Conservation (phyloP, 37 sponge, comb jelly and placozoan genomes). For the Chondrilla cf. caribensis region DNA sequence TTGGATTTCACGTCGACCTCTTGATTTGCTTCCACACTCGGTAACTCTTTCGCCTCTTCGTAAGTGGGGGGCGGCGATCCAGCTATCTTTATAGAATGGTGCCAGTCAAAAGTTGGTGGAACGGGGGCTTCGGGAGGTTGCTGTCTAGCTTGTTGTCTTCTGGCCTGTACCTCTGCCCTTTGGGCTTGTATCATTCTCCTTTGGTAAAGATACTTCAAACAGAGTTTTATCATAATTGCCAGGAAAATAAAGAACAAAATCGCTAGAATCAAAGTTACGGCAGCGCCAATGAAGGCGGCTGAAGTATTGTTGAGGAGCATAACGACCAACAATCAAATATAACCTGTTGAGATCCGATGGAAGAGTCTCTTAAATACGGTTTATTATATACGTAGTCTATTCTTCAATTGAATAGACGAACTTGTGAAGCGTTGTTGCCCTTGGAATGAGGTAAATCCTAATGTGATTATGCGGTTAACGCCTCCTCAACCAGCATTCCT, state of each 20-base stretch:
- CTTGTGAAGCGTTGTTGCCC: too few relatives aligned
- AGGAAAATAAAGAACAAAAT: conserved; percentile 74
- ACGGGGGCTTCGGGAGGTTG: conserved; percentile 35
- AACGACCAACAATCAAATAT: too few relatives aligned
- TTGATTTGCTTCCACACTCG: neutral
- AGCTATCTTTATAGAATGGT: conserved; percentile 66
- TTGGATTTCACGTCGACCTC: neutral
- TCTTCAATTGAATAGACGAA: too few relatives aligned
- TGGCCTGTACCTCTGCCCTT: conserved; percentile 12
- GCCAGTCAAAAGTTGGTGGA: conserved; percentile 79
- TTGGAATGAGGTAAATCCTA: too few relatives aligned
- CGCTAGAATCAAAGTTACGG: conserved; percentile 72
- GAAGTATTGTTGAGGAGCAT: conserved; percentile 18
- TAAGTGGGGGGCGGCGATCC: conserved; percentile 74
- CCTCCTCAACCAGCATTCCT: too few relatives aligned
- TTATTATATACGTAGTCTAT: too few relatives aligned
- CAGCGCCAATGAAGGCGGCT: conserved; percentile 74
- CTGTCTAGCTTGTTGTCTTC: conserved; percentile 13
- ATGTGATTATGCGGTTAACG: too few relatives aligned
- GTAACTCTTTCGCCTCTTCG: conserved; percentile 62
- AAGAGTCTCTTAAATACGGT: too few relatives aligned
- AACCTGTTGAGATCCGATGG: too few relatives aligned
- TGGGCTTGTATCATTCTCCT: conserved; percentile 10
- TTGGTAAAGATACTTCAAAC: conserved; percentile 52
- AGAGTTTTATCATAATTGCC: conserved; percentile 69